Evolutionary conservation across 1,140 invertebrate genomes (phyloP), one percentile per base, ranked within the genome.

Genomic region (Myzus persicae): DNA sequence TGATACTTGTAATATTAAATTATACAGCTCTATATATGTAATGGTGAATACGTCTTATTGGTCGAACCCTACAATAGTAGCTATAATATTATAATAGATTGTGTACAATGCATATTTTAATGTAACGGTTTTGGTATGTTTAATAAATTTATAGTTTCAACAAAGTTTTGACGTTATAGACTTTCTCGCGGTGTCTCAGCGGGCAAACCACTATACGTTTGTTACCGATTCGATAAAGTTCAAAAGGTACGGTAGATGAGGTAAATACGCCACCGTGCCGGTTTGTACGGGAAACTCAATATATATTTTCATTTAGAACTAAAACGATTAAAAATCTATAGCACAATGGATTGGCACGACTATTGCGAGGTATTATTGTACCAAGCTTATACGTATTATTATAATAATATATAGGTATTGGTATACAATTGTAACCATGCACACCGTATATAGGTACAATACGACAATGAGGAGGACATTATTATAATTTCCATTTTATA

Each of bases 281-380:
- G 59, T 76, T n/a, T n/a, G 59, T 18, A 76, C 59, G 59, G n/a
- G 59, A 76, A 76, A 76, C 59, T 31, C 59, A n/a, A n/a, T 76
- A 76, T n/a, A 76, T n/a, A 76, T 76, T 76, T 76, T 76, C 11
- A 76, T 76, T 76, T 76, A 76, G 31, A 76, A 76, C 59, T 76
- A 76, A 76, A 76, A 76, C 59, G 59, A 76, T 76, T 76, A 76
- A 76, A 76, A 76, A 76, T 76, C 31, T 76, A 76, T n/a, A n/a
- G 31, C 59, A 76, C 59, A 76, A 76, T 76, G 59, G 31, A 76
- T 76, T 76, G 31, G 59, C 31, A 76, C 14, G 59, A 76, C 59
- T 76, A 76, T 76, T n/a, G 14, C 59, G 59, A n/a, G 59, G 59
- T 20, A 76, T 76, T 67, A 67, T 67, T 59, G 26, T 31, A 18